Conservation (phyloP, 30 jellyfish, hydroid and myxozoan genomes). For the Aurelia aurita region DNA sequence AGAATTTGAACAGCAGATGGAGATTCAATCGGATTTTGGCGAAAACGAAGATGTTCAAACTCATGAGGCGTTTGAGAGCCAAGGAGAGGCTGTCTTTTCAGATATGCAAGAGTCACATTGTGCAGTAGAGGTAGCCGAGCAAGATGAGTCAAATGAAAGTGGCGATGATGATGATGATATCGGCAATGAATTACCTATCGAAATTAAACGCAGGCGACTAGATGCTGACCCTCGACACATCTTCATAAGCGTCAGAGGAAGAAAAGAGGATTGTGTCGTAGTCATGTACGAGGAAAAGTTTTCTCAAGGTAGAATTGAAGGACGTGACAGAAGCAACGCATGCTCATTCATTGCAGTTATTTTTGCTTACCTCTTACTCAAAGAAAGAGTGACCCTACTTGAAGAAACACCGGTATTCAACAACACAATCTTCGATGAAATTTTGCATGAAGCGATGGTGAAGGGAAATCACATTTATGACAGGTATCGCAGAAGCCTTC, state of each 20-base stretch:
- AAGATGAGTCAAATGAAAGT: neutral
- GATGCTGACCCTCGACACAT: neutral
- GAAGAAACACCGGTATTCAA: neutral
- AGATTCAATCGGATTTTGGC: neutral
- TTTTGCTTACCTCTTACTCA: neutral
- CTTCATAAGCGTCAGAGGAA: neutral
- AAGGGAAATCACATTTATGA: neutral
- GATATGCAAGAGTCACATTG: too few relatives aligned
- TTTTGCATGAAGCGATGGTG: neutral
- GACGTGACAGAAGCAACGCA: slow-evolving; percentile 1
- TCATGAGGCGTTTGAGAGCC: neutral
- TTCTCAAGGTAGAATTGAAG: neutral
- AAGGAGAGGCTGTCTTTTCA: too few relatives aligned
- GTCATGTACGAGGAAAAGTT: neutral
- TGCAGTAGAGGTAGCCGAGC: too few relatives aligned
- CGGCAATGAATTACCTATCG: neutral
- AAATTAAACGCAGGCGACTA: neutral
- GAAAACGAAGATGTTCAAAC: neutral
- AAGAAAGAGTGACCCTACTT: neutral
- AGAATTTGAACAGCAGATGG: neutral
- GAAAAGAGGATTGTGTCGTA: neutral
- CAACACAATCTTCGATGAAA: neutral
- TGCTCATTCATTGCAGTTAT: slow-evolving; percentile 8
- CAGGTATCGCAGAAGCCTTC: slow-evolving; percentile 5
- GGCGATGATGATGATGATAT: neutral